Evolutionary conservation across 1,140 invertebrate genomes (phyloP).

Genomic region (Euura lappo): DNA sequence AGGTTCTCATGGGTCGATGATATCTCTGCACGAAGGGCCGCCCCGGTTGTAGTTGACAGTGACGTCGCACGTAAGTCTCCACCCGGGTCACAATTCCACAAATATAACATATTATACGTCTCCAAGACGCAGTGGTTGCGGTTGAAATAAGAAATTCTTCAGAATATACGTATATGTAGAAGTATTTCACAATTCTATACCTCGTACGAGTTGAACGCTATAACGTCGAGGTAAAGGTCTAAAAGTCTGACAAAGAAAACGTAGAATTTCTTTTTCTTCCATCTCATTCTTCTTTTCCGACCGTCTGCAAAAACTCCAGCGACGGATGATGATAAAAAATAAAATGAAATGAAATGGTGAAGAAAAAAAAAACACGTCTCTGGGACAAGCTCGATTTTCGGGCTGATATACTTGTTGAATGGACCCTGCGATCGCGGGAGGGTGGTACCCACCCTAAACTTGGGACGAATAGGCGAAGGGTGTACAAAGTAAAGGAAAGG

Average conservation of each 20-base stretch:
- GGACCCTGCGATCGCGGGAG: conserved; percentile 15
- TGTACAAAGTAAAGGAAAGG: neutral
- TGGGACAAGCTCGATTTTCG: conserved; percentile 45
- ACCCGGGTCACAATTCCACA: too few species aligned
- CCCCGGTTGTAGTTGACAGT: neutral
- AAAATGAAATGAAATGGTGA: neutral
- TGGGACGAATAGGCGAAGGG: conserved; percentile 20
- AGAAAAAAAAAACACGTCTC: neutral
- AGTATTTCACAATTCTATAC: too few species aligned
- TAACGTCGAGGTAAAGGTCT: too few species aligned
- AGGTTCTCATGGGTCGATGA: neutral
- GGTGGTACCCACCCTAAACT: conserved; percentile 1
- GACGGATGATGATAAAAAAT: neutral
- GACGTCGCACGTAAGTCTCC: neutral
- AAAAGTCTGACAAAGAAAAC: too few species aligned
- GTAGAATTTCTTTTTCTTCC: too few species aligned
- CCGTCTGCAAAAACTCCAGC: neutral
- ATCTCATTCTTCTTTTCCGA: neutral
- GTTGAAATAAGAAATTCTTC: too few species aligned
- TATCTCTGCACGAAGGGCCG: neutral
- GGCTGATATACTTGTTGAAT: conserved; percentile 44
- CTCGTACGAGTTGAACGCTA: too few species aligned
- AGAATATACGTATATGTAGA: too few species aligned
- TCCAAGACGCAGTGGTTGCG: too few species aligned
- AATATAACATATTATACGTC: too few species aligned